Evolutionary conservation across 92 coral and sea anemone species (phyloP).

Genomic region (Porites evermanni): DNA sequence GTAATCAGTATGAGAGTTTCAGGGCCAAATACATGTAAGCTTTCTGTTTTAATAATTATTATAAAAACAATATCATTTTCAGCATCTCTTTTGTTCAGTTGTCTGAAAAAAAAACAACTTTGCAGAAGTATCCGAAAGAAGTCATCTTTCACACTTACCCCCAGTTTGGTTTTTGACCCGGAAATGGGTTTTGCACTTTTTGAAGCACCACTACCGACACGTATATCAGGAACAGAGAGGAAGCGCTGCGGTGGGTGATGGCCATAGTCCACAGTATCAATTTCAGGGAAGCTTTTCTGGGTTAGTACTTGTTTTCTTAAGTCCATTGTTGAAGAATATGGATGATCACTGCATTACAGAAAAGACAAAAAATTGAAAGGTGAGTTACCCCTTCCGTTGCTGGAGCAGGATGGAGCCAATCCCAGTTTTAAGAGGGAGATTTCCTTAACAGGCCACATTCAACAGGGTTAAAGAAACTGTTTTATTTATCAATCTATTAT

Average conservation of each 20-base stretch:
- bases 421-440: too few relatives aligned
- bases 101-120: not conserved
- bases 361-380: not conserved
- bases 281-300: slow-evolving; percentile 47
- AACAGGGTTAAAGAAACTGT: too few relatives aligned
- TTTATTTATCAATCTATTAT: too few relatives aligned
- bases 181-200: slow-evolving; percentile 12
- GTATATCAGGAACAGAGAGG: slow-evolving; percentile 69
- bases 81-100: not conserved
- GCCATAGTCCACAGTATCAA: slow-evolving; percentile 51
- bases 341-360: slow-evolving; percentile 31
- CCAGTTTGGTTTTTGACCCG: slow-evolving; percentile 64
- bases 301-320: slow-evolving; percentile 17
- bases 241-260: slow-evolving; percentile 35
- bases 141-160: slow-evolving; percentile 22
- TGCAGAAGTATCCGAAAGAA: not conserved
- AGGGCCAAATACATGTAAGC: too few relatives aligned
- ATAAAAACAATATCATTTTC: too few relatives aligned
- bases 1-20: too few relatives aligned
- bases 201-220: slow-evolving; percentile 8
- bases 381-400: not conserved
- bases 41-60: too few relatives aligned
- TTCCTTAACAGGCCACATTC: too few relatives aligned
- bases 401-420: not conserved
- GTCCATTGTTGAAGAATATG: slow-evolving; percentile 60